phyloP scores from a whole-genome alignment of 2,113 vertebrate genomes.

The Gavialis gangeticus region DNA sequence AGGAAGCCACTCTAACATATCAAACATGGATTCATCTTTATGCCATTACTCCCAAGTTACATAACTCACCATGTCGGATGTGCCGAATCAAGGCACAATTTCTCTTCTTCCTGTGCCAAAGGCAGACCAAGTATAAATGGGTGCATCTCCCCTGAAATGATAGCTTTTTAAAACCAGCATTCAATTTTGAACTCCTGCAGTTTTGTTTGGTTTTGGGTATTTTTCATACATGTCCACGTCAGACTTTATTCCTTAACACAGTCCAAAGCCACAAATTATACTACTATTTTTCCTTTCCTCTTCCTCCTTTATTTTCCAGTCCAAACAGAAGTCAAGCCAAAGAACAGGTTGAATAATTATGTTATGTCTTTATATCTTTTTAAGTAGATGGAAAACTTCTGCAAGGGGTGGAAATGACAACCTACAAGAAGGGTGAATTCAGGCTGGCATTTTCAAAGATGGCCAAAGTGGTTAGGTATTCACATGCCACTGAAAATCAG shows the following conservation, averaged over 20 bases:
- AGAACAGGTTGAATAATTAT: constrained; percentile 40
- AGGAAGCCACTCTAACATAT: constrained; percentile 61
- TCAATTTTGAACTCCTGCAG: constrained; percentile 13
- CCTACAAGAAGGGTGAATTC: constrained; percentile 31
- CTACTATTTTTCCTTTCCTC: constrained; percentile 6
- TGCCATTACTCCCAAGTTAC: constrained; percentile 52
- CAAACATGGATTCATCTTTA: constrained; percentile 60
- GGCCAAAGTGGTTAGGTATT: background rate
- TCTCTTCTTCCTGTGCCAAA: constrained; percentile 60
- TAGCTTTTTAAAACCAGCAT: constrained; percentile 12
- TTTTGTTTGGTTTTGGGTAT: constrained; percentile 39
- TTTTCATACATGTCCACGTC: constrained; percentile 48
- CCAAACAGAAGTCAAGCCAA: constrained; percentile 2
- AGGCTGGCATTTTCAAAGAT: background rate
- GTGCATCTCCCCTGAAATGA: constrained; percentile 56
- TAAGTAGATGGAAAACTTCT: constrained; percentile 69
- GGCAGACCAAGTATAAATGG: constrained; percentile 55
- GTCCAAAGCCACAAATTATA: constrained; percentile 15
- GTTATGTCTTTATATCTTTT: constrained; percentile 65
- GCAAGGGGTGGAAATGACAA: background rate
- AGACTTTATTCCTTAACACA: constrained; percentile 23
- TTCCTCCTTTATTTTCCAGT: too few species aligned
- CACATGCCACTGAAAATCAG: too few species aligned
- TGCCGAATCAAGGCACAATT: constrained; percentile 61
- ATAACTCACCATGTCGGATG: constrained; percentile 62